Percentiles rank a stretch among this genome's conserved stretches.
Evolutionary conservation across 2,888 invertebrate genomes (phyloP).

Genomic region (Erebia palarica): DNA sequence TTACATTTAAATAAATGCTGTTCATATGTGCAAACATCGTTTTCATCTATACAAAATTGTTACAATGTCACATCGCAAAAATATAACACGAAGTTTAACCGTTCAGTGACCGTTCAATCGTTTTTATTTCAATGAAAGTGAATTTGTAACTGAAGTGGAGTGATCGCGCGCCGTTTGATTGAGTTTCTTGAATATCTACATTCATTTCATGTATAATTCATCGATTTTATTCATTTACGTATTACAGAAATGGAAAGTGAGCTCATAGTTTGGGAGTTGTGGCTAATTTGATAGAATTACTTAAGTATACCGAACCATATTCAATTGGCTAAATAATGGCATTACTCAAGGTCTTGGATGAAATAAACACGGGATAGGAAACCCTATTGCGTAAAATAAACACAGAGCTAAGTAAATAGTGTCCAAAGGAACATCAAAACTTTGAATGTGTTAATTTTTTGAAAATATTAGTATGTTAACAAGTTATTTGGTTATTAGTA

Average conservation of each 20-base stretch:
- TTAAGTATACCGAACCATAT: no score
- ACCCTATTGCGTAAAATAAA: no score
- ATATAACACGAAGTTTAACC: conserved; percentile 10
- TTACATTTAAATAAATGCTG: no score
- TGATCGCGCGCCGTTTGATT: conserved; percentile 22
- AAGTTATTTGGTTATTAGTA: no score
- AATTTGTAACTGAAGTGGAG: conserved; percentile 19
- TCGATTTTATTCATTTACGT: conserved; percentile 31
- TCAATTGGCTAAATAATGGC: no score
- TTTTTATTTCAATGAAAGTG: conserved; percentile 26
- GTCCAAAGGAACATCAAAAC: no score
- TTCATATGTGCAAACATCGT: neutral
- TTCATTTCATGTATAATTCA: conserved; percentile 35
- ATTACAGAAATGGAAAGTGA: conserved; percentile 36
- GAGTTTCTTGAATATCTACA: conserved; percentile 24
- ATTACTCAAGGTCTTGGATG: no score
- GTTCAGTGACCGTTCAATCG: conserved; percentile 15
- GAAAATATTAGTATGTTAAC: no score
- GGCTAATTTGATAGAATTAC: no score
- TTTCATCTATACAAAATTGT: neutral
- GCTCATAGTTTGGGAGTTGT: neutral
- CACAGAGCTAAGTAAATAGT: no score
- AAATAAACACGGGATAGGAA: no score
- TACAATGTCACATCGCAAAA: neutral
- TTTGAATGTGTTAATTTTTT: no score